phyloP scores from a whole-genome alignment of 2,113 vertebrate species.

The Patagioenas fasciata region DNA sequence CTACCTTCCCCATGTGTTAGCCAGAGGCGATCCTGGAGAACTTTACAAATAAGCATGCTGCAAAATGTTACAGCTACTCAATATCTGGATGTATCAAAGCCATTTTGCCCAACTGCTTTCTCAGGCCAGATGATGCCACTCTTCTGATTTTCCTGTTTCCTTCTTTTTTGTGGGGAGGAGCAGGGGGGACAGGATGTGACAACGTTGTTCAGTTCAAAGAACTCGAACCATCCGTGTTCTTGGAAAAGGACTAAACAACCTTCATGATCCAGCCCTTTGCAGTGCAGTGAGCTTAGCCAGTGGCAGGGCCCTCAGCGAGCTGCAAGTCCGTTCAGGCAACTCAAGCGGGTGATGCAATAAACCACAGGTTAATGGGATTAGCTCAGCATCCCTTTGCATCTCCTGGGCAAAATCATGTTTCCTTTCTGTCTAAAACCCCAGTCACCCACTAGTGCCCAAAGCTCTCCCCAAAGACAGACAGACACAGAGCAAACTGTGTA shows the following conservation, averaged over 20 bases:
- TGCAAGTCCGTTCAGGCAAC: accelerated
- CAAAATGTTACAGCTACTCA: background rate
- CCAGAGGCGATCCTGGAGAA: background rate
- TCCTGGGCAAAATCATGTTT: background rate
- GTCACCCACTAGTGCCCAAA: background rate
- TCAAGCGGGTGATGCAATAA: accelerated
- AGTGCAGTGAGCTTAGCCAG: background rate
- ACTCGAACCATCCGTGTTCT: accelerated
- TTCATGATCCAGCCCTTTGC: background rate
- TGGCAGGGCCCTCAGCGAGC: background rate
- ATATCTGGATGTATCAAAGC: background rate
- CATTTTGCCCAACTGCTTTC: background rate
- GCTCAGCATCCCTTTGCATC: background rate
- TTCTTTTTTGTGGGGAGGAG: background rate
- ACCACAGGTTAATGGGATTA: background rate
- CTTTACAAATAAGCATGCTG: background rate
- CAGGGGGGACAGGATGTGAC: background rate
- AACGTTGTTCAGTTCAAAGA: background rate
- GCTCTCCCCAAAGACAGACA: background rate
- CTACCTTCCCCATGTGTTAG: background rate
- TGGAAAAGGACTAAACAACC: background rate
- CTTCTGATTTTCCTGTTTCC: background rate
- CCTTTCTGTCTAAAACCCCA: background rate
- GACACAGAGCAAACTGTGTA: background rate
- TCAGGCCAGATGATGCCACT: background rate